Evolutionary conservation across 2,797 vertebrate genomes (phyloP).

Genomic region (Simalia tracyae): DNA sequence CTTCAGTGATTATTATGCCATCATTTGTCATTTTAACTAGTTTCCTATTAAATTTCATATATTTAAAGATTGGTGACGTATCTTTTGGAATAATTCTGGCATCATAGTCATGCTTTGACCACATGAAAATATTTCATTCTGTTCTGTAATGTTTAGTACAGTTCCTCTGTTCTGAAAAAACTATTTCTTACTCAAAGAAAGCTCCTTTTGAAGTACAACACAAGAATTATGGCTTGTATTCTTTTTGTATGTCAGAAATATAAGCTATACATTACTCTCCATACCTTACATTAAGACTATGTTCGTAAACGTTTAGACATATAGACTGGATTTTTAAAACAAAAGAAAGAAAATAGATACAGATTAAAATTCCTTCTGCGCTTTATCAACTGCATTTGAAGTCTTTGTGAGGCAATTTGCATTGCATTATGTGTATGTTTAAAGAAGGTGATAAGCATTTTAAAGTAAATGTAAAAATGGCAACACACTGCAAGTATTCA

Average conservation of each 20-base stretch:
- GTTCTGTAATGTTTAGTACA: not conserved
- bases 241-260: constrained; percentile 8
- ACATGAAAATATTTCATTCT: constrained; percentile 7
- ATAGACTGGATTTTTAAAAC: not conserved
- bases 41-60: constrained; percentile 46
- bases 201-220: not conserved
- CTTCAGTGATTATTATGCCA: constrained; percentile 42
- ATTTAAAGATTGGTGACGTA: constrained; percentile 11
- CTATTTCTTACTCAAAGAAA: constrained; percentile 11
- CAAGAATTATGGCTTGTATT: constrained; percentile 21
- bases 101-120: constrained; percentile 22
- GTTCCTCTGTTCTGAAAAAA: not conserved
- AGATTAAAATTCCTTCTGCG: constrained; percentile 7
- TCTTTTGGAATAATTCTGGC: not conserved
- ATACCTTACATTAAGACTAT: not conserved
- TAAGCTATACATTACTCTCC: constrained; percentile 10
- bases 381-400: constrained; percentile 14
- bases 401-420: constrained; percentile 14
- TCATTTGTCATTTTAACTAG: constrained; percentile 47
- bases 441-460: not conserved
- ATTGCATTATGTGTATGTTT: constrained; percentile 18
- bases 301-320: not conserved
- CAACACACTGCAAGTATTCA: not conserved
- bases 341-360: not conserved
- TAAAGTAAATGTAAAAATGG: not conserved